Evolutionary conservation across 2,113 vertebrate species (phyloP), one percentile per base, ranked within the genome.

Genomic region (Ibidorhyncha struthersii): DNA sequence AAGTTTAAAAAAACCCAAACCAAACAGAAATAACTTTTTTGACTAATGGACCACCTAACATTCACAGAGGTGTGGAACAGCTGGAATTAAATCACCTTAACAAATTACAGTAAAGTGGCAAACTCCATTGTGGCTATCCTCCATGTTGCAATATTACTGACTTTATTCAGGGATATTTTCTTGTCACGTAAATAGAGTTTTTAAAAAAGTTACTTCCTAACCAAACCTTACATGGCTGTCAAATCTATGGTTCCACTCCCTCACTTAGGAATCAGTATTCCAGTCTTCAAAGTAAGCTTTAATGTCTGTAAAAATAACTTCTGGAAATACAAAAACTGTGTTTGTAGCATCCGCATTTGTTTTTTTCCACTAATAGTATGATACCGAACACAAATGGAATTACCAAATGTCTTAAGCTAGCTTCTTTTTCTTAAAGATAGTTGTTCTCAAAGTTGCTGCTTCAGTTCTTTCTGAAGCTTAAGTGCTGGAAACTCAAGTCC

Each of bases 311-410:
- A 73, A 88, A 94, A 25, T 27, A 55, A 70, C 11, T 59, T 58
- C 27, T 76, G 18, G 25, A 16, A 65, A 41, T 47, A 52, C 4
- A 47, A 62, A 78, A 62, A 5, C 2, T 41, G 12, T n/a, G n/a
- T 47, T 67, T 55, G 6, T 56, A 15, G 1, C 6, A 61, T 43
- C 11, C 8, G 0, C 40, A 49, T 15, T 59, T 63, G 2, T 2
- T 62, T 85, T 89, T 63, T 70, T 76, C 18, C 79, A 23, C 34
- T 80, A 55, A 43, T 32, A 86, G 18, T 27, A 12, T 43, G 27
- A 36, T 29, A 92, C 2, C 5, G 36, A 91, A 58, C 36, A 10
- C 23, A 47, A 81, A 38, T 16, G 10, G 18, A 26, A 55, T 53
- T 77, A 26, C 16, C 8, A n/a, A 59, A 82, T 62, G 23, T 77